Base-by-base conservation (phyloP, 2,797 vertebrate species). In the Steatocranus sp. region DNA sequence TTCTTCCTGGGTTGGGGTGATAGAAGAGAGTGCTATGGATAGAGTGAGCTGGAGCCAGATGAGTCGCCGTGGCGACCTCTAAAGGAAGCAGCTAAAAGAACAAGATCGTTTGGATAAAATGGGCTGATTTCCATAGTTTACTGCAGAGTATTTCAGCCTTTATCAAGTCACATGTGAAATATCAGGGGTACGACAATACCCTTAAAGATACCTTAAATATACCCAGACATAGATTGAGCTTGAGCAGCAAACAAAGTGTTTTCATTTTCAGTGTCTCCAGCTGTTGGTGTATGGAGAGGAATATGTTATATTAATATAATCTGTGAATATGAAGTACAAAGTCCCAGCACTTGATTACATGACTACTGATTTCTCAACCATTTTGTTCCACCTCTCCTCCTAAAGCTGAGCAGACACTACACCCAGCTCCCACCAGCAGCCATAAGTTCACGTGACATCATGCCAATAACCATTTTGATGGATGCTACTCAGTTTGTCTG, bases 401-500 rank as follows among this genome's bases (percentile, higher is more conserved):
- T 32, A 56, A 30, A 56, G 54, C 53, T 56, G 53, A 30, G 53
- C 53, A 15, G 3, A 53, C 50, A 23, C 41, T 49, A 20, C 18
- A n/a, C 18, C 49, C 49, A 20, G 20, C n/a, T n/a, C 20, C n/a
- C 54, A 32, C 54, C 17, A 58, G 9, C 17, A 32, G 27, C 54
- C 54, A 58, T 58, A 4, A 18, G 5, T 58, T 18, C 32, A 0
- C 8, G 1, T 56, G 23, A 56, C 27, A 58, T 58, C 17, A n/a
- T n/a, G 9, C 30, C 0, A n/a, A 2, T 58, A 58, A 58, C 30
- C 27, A 32, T 4, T 58, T n/a, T 0, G 25, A 56, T 56, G 56
- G 56, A 34, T 61, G 56, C 30, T 61, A 2, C 30, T 34, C 0
- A 0, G 1, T 34, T 58, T 1, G 27, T 18, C 53, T 18, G 8